These are phyloP conservation scores for Ispidina picta DNA, from an alignment of 2,797 vertebrate genomes.

Conservation along the genomic window DNA sequence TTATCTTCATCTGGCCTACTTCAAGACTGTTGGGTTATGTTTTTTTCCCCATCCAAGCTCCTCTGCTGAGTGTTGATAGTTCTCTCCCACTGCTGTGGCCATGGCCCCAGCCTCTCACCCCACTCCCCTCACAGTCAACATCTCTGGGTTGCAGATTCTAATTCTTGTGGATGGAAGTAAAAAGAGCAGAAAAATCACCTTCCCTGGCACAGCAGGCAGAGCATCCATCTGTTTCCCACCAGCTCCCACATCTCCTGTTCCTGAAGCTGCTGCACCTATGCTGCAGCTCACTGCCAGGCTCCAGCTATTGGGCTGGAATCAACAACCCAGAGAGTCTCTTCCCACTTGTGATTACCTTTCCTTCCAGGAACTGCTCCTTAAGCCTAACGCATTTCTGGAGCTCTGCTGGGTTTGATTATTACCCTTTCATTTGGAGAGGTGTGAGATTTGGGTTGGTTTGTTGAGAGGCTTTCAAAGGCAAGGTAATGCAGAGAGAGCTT, in stretches of 20 bases:
- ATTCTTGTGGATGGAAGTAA: slow-evolving; percentile 46
- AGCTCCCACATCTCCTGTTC: slow-evolving; percentile 87
- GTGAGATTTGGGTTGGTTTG: neutral
- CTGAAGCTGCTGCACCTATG: slow-evolving; percentile 79
- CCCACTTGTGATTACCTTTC: neutral
- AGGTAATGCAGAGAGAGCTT: neutral
- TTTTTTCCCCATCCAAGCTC: slow-evolving; percentile 34
- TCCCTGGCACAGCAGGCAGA: slow-evolving; percentile 49
- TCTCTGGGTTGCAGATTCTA: slow-evolving; percentile 50
- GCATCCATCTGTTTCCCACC: slow-evolving; percentile 59
- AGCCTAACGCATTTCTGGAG: neutral
- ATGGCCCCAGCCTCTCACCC: slow-evolving; percentile 43
- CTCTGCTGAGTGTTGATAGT: slow-evolving; percentile 64
- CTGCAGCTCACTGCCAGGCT: slow-evolving; percentile 45
- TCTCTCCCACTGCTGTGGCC: slow-evolving; percentile 58
- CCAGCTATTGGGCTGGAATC: neutral
- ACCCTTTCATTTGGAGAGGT: neutral
- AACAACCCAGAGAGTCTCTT: neutral
- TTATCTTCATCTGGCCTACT: slow-evolving; percentile 67
- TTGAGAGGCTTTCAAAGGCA: slow-evolving; percentile 15
- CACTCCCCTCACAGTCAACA: slow-evolving; percentile 55
- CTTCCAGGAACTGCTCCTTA: neutral
- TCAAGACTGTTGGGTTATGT: neutral
- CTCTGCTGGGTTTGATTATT: slow-evolving; percentile 35
- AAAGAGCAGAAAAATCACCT: slow-evolving; percentile 59